Evolutionary conservation across 2,888 invertebrate genomes (phyloP).

Genomic region (Polyommatus icarus): DNA sequence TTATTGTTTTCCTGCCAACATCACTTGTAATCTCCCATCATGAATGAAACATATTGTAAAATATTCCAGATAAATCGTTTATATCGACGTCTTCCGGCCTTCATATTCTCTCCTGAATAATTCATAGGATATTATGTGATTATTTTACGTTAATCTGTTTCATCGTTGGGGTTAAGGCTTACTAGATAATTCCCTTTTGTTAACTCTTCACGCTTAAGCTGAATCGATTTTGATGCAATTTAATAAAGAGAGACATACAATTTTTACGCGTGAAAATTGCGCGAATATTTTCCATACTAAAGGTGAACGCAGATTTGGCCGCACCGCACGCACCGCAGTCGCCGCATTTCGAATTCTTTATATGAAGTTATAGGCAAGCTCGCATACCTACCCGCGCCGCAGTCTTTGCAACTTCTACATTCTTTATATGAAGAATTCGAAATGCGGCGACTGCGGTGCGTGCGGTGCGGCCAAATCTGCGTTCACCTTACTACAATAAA

Average conservation of each 20-base stretch:
- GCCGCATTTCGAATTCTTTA: too few relatives aligned
- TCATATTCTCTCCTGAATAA: not conserved
- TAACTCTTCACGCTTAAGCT: not conserved
- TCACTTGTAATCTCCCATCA: not conserved
- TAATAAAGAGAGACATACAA: not conserved
- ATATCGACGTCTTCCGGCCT: not conserved
- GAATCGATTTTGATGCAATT: not conserved
- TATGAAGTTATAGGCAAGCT: too few relatives aligned
- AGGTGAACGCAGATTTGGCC: too few relatives aligned
- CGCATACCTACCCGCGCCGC: too few relatives aligned
- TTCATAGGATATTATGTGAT: slow-evolving; percentile 1
- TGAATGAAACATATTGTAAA: not conserved
- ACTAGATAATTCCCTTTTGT: not conserved
- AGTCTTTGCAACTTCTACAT: too few relatives aligned
- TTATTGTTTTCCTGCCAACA: not conserved
- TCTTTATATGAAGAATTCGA: too few relatives aligned
- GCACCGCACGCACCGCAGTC: too few relatives aligned
- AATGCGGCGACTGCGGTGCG: too few relatives aligned
- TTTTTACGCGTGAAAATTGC: too few relatives aligned
- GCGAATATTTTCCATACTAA: too few relatives aligned
- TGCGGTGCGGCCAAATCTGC: too few relatives aligned
- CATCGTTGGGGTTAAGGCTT: not conserved
- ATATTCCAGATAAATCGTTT: not conserved
- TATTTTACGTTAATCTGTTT: slow-evolving; percentile 1
- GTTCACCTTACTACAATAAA: too few relatives aligned